Evolutionary conservation across 2,113 vertebrate genomes (phyloP).

Genomic region (Seriola rivoliana): DNA sequence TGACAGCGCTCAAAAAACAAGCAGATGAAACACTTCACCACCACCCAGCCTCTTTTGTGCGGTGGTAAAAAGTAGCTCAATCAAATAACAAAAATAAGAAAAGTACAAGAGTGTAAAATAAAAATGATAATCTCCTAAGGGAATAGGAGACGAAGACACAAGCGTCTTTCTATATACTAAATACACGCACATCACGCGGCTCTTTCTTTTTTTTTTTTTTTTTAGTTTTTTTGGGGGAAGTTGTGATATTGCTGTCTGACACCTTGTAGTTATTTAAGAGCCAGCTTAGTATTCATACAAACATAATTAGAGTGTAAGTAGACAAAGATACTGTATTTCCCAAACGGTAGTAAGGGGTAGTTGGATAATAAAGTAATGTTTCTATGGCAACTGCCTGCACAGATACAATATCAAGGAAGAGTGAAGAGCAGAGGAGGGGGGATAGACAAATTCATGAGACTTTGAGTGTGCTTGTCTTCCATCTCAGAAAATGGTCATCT

Average conservation of each 20-base stretch:
- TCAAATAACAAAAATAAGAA: constrained; percentile 26
- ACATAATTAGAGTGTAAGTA: constrained; percentile 71
- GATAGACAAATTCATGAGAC: constrained; percentile 52
- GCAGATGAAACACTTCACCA: constrained; percentile 8
- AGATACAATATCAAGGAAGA: constrained; percentile 66
- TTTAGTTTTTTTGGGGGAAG: not conserved
- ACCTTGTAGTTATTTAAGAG: constrained; percentile 57
- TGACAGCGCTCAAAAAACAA: constrained; percentile 1
- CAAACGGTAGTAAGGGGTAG: constrained; percentile 75
- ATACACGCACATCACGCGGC: constrained; percentile 6
- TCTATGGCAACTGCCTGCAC: constrained; percentile 80
- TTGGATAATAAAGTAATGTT: constrained; percentile 80
- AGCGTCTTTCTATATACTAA: not conserved
- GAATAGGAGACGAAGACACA: not conserved
- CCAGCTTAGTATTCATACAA: constrained; percentile 68
- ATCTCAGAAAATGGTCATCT: constrained; percentile 20
- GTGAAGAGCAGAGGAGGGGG: constrained; percentile 50
- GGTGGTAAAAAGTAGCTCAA: not conserved
- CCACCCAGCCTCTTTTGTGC: not conserved
- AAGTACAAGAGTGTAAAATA: constrained; percentile 4
- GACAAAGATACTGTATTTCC: constrained; percentile 73
- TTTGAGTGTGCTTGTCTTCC: constrained; percentile 26
- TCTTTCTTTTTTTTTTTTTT: not conserved
- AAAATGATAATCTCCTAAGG: constrained; percentile 9
- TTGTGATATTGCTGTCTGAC: constrained; percentile 56